Conservation (phyloP, 2,888 invertebrate genomes). For the Byasa hedistus region DNA sequence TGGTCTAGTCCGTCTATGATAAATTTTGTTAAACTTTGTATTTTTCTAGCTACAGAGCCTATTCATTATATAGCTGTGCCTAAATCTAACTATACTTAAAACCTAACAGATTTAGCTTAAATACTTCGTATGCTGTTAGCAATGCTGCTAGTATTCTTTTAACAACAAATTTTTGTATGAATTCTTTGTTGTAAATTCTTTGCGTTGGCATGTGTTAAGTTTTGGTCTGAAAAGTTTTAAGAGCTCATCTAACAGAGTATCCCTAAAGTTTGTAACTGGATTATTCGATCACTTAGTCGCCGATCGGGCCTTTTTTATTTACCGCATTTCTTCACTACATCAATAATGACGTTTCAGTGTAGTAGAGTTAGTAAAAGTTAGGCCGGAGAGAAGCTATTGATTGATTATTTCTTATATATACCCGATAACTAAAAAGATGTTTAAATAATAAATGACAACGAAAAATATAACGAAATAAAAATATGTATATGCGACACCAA, state of each 20-base stretch:
- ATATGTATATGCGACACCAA: too few species aligned
- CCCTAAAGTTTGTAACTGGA: not conserved
- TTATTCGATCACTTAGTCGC: slow-evolving; percentile 12
- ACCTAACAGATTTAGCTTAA: too few species aligned
- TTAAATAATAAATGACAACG: not conserved
- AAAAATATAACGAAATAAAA: not conserved
- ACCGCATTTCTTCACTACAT: not conserved
- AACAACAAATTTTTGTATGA: not conserved
- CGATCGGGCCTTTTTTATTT: slow-evolving; percentile 3
- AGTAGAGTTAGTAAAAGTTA: slow-evolving; percentile 1
- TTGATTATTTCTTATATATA: not conserved
- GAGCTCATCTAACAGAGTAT: slow-evolving; percentile 3
- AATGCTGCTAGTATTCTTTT: too few species aligned
- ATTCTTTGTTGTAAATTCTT: too few species aligned
- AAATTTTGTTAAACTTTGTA: too few species aligned
- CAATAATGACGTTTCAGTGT: not conserved
- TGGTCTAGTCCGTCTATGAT: too few species aligned
- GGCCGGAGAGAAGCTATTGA: not conserved
- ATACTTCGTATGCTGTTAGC: too few species aligned
- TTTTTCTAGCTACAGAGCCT: too few species aligned
- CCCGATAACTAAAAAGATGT: not conserved
- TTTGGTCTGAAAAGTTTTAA: slow-evolving; percentile 6
- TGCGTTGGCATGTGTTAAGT: not conserved
- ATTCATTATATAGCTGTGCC: too few species aligned
- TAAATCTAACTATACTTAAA: too few species aligned